These are phyloP conservation scores for Metallyticus violacea DNA, from an alignment of 2,888 invertebrate species.

Conservation along the genomic window DNA sequence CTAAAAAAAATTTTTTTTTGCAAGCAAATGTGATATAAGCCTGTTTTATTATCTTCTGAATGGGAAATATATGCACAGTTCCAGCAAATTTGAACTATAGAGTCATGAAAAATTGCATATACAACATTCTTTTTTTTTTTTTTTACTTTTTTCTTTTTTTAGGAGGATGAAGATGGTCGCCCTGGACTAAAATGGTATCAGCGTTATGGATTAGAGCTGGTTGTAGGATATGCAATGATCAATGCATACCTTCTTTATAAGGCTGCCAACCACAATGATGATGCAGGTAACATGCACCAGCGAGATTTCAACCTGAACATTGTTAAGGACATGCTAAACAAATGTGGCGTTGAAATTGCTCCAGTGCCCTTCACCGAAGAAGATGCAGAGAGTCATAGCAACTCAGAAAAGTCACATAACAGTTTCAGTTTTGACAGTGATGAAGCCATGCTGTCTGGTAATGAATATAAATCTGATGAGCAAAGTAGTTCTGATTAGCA, in stretches of 20 bases:
- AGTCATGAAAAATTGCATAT: too few relatives aligned
- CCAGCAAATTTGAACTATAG: too few relatives aligned
- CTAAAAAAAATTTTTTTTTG: too few relatives aligned
- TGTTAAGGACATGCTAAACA: not conserved
- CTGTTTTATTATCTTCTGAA: too few relatives aligned
- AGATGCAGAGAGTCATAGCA: not conserved
- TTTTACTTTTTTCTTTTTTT: not conserved
- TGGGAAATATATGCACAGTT: too few relatives aligned
- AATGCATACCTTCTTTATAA: not conserved
- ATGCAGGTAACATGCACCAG: not conserved
- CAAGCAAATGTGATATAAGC: too few relatives aligned
- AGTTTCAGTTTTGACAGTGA: not conserved
- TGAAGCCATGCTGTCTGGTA: not conserved
- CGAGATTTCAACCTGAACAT: not conserved
- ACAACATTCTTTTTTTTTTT: too few relatives aligned
- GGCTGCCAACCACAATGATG: not conserved
- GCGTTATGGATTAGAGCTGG: not conserved
- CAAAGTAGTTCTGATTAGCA: not conserved
- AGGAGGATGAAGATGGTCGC: not conserved
- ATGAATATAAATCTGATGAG: too few relatives aligned
- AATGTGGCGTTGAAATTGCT: not conserved
- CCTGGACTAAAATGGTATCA: not conserved
- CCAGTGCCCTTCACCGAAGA: not conserved
- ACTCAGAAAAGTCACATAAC: not conserved
- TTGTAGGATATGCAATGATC: not conserved